Evolutionary conservation across 2,888 invertebrate genomes (phyloP), one percentile per base, ranked within the genome.

Genomic region (Ariolimax columbianus): DNA sequence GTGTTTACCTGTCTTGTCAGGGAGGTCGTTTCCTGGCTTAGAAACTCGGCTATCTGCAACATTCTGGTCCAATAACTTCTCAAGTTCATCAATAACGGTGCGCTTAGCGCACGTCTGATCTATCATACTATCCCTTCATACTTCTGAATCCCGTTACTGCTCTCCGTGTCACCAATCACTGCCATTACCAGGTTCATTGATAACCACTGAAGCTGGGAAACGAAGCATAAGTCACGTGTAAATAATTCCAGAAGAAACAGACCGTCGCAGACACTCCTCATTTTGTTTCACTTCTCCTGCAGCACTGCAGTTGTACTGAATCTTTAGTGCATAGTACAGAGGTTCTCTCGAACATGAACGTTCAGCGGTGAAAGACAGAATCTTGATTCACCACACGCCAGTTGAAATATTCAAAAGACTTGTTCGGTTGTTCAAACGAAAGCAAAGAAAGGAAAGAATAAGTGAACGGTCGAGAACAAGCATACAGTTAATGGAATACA

Each of bases 1-100:
- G 23, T 40, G 72, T 72, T 38, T 72, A 23, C 40, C 40, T 72
- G 72, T 38, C 72, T 72, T 72, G 40, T 40, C 72, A 23, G 0
- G 4, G 72, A 38, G 40, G 72, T 40, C 72, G n/a, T 72, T 72
- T 72, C 72, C 72, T 72, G 72, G 26, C 40, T 72, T 23, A 72
- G 40, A 26, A 72, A 72, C 40, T 19, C 38, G 26, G 72, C 40
- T 72, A 33, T 40, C 40, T 14, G 19, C 19, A 33, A 2, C 36
- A 0, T 72, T 72, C 11, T 72, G 72, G 40, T 40, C 40, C 40
- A 72, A 40, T 72, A 23, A 26, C 40, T 72, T 72, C 40, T 72
- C 40, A 72, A 72, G 72, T 1, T 30, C 72, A 72, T 72, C 72
- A 40, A 72, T 72, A 72, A 38, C 72, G 26, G 38, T 11, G 40